Conservation (phyloP, 2,888 invertebrate genomes). For the Drepanosiphum platanoidis region DNA sequence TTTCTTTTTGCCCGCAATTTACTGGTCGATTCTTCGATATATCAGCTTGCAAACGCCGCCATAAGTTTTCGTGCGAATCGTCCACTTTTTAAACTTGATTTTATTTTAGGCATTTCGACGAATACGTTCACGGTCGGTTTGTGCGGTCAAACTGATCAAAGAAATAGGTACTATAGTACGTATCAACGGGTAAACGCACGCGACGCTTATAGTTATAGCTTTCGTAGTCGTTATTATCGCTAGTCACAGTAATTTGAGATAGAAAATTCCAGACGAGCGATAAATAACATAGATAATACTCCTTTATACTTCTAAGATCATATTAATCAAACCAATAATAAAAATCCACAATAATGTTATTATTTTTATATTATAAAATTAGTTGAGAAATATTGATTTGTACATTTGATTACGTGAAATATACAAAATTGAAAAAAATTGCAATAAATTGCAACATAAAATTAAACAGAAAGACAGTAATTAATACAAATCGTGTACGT, state of each 20-base stretch:
- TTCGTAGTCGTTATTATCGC: constrained; percentile 6
- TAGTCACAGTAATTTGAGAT: constrained; percentile 4
- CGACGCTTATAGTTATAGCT: constrained; percentile 8
- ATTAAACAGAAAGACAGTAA: constrained; percentile 24
- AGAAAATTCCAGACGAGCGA: constrained; percentile 11
- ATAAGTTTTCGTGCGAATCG: no score
- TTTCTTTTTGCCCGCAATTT: no score
- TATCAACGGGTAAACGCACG: constrained; percentile 62
- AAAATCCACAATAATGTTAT: constrained; percentile 7
- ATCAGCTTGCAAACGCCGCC: no score
- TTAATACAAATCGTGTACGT: not conserved
- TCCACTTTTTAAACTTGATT: not conserved
- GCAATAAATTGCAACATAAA: constrained; percentile 25
- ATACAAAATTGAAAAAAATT: constrained; percentile 23
- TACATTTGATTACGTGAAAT: constrained; percentile 18
- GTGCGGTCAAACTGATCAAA: not conserved
- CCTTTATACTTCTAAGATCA: constrained; percentile 6
- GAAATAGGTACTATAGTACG: constrained; percentile 80
- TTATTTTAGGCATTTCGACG: not conserved
- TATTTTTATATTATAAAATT: constrained; percentile 28
- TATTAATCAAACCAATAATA: not conserved
- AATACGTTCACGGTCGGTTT: not conserved
- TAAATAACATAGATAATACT: constrained; percentile 20
- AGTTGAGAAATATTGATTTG: constrained; percentile 12
- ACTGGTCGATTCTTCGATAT: no score